Conservation (phyloP, 2,797 vertebrate species). For the Enoplosus armatus region DNA sequence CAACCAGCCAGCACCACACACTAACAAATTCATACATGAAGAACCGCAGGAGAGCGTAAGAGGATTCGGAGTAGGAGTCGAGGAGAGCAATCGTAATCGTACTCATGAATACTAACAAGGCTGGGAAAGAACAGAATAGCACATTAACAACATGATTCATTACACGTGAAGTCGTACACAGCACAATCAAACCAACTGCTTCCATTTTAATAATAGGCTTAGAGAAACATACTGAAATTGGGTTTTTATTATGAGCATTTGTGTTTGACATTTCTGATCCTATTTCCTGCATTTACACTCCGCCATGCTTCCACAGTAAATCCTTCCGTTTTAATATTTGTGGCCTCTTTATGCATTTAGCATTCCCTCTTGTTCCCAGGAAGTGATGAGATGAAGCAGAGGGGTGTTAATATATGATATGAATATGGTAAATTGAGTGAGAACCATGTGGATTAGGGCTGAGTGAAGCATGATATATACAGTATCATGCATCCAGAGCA, state of each 20-base stretch:
- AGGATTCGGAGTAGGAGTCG: conserved; percentile 51
- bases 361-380: conserved; percentile 15
- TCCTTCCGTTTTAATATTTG: conserved; percentile 47
- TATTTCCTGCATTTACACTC: conserved; percentile 56
- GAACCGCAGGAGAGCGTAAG: conserved; percentile 48
- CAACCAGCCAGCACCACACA: conserved; percentile 42
- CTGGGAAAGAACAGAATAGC: conserved; percentile 37
- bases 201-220: conserved; percentile 57
- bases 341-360: conserved; percentile 45
- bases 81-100: conserved; percentile 43
- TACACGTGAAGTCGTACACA: conserved; percentile 32
- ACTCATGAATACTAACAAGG: conserved; percentile 70
- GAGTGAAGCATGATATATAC: conserved; percentile 32
- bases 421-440: conserved; percentile 51
- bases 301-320: conserved; percentile 31
- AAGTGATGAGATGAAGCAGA: conserved; percentile 40
- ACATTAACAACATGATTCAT: conserved; percentile 66
- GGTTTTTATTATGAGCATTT: conserved; percentile 57
- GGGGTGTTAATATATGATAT: conserved; percentile 37
- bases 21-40: conserved; percentile 51
- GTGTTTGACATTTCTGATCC: conserved; percentile 65
- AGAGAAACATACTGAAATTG: conserved; percentile 50
- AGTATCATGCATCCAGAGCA: conserved; percentile 11
- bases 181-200: conserved; percentile 43
- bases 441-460: conserved; percentile 47